Base-by-base conservation (phyloP, 2,888 invertebrate genomes). In the Ganaspis brasiliensis region DNA sequence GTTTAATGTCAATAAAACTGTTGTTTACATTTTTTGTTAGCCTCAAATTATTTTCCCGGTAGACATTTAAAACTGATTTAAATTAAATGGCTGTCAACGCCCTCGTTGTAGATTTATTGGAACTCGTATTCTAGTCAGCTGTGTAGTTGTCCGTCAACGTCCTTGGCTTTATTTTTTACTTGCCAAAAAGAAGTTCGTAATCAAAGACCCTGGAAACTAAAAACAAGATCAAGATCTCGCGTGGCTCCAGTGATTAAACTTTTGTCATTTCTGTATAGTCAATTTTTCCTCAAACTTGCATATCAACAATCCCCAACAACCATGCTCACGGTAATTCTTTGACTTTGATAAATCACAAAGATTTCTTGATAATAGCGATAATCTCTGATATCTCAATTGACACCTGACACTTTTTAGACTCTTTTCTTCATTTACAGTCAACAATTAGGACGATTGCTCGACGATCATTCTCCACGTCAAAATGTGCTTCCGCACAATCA, bases 381-480 rank as follows among this genome's bases (percentile, higher is more conserved):
- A 16, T 37, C 8, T 19, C 0, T 8, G 8, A 45, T 24, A 3
- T 45, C 21, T 26, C 0, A 24, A 49, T n/a, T 67, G 6, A 4
- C n/a, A n/a, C n/a, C n/a, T 70, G 19, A 55, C 40, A 73, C 4
- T 12, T 57, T 21, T 55, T 72, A 2, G 14, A 40, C 12, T 56
- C 6, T n/a, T 63, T 79, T 76, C 26, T 63, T 74, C 1, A 24
- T 77, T 89, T 88, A 61, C 83, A 91, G 91, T 88, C 87, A 61
- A 85, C 87, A 12, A 85, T 85, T 59, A 88, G 86, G 74, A 86
- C 84, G 77, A 81, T 89, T 57, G 84, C 81, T 24, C 88, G 87
- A 74, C 91, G 91, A 26, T 88, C 90, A 49, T 91, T 91, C 76
- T 91, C 91, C 59, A 91, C 91, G 31, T 89, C 91, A 74, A 90